Base-by-base conservation (phyloP, 2,888 invertebrate genomes). In the Euspilapteryx auroguttella region DNA sequence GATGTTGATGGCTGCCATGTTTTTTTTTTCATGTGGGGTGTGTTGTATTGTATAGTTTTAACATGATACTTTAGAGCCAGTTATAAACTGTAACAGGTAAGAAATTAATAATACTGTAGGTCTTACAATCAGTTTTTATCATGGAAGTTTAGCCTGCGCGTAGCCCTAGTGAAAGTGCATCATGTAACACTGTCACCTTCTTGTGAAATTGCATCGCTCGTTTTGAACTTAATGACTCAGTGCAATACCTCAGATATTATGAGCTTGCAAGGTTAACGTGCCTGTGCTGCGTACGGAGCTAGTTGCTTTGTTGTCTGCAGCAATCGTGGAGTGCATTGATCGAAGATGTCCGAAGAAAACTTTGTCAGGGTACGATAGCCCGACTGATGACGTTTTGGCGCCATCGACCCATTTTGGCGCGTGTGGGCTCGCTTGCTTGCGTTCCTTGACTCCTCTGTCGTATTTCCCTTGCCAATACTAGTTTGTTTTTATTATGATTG, bases 1-100 rank as follows among this genome's bases (percentile, higher is more conserved):
- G n/a, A n/a, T n/a, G n/a, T n/a, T n/a, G n/a, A 52, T 52, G 71
- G 68, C 81, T 83, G 85, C 85, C 86, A 86, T 86, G 85, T 85
- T 86, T 83, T 83, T 81, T n/a, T n/a, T 80, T 82, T 80, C 79
- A 79, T 81, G 80, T 81, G 83, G 83, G 83, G 82, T 83, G 71
- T 68, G 61, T 68, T n/a, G 65, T 69, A 57, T 65, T 54, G n/a
- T 59, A 58, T 54, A 57, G 44, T 41, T 56, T 49, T 64, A 63
- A 52, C 61, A 73, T 73, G 73, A 51, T 59, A 58, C 50, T 64
- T 58, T 69, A 58, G 63, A 63, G 65, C 65, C 66, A 51, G n/a
- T n/a, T 55, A 54, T 54, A 57, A 49, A 65, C 49, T 57, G 46
- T 45, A 56, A 61, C 59, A 61, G 68, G 75, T 76, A 49, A 73